phyloP scores from a whole-genome alignment of 2,888 invertebrate species.

The Biston betularia region DNA sequence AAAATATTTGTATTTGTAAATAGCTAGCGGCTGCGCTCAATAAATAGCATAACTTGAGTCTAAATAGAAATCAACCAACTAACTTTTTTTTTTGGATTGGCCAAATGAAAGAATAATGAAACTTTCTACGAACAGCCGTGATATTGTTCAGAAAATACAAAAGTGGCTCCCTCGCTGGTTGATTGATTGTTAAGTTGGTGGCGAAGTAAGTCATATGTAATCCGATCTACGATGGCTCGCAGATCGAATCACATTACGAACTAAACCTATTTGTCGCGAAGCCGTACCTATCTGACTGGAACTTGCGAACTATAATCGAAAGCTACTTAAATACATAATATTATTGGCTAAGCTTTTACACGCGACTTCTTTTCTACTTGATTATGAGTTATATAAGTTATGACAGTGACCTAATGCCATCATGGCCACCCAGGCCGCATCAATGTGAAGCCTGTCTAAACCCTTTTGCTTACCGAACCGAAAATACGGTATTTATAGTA shows the following conservation, averaged over 20 bases:
- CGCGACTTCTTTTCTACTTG: slow-evolving; percentile 9
- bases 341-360: slow-evolving; percentile 27
- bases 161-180: background rate
- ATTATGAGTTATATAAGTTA: background rate
- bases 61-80: background rate
- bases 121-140: too few relatives aligned
- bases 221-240: slow-evolving; percentile 34
- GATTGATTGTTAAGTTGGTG: background rate
- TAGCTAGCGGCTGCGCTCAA: too few relatives aligned
- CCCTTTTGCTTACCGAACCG: too few relatives aligned
- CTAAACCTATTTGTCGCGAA: slow-evolving; percentile 43
- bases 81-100: background rate
- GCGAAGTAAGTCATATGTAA: slow-evolving; percentile 33
- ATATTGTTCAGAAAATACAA: background rate
- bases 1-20: too few relatives aligned
- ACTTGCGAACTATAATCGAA: slow-evolving; percentile 19
- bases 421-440: too few relatives aligned
- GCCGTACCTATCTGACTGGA: slow-evolving; percentile 24
- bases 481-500: too few relatives aligned
- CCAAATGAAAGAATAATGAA: background rate
- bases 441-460: too few relatives aligned
- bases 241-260: slow-evolving; percentile 42
- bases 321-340: slow-evolving; percentile 12
- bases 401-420: too few relatives aligned
- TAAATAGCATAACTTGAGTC: background rate